phyloP scores from a whole-genome alignment of 2,113 vertebrate species.

The Erythrolamprus reginae region DNA sequence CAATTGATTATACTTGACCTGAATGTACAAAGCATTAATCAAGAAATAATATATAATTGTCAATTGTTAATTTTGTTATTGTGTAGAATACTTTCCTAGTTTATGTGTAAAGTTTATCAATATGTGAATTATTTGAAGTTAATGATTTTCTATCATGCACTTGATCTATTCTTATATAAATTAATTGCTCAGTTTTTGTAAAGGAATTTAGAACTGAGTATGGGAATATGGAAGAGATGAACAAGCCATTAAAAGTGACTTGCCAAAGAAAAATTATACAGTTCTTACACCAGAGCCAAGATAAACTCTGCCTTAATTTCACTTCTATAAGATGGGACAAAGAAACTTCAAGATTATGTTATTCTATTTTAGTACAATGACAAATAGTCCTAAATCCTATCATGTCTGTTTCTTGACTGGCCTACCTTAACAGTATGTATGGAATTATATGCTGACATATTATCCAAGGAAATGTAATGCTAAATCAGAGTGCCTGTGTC shows the following conservation, averaged over 20 bases:
- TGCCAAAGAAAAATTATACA: background rate
- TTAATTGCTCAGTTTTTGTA: background rate
- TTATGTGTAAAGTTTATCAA: constrained; percentile 7
- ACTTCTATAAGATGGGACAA: background rate
- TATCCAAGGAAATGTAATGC: background rate
- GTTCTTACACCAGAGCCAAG: background rate
- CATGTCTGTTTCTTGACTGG: background rate
- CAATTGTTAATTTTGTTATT: background rate
- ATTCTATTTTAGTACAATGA: background rate
- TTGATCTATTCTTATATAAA: background rate
- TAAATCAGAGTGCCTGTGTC: background rate
- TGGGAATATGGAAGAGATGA: background rate
- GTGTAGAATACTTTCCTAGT: background rate
- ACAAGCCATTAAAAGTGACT: background rate
- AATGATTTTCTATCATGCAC: background rate
- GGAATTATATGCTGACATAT: background rate
- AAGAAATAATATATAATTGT: background rate
- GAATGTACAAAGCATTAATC: constrained; percentile 19
- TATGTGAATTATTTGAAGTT: background rate
- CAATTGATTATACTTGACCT: background rate
- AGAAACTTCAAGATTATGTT: background rate
- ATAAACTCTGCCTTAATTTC: background rate
- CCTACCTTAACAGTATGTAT: background rate
- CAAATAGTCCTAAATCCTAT: background rate
- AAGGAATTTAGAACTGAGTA: background rate